Base-by-base conservation (phyloP, 2,888 invertebrate species). In the Hypomecis atomaria region DNA sequence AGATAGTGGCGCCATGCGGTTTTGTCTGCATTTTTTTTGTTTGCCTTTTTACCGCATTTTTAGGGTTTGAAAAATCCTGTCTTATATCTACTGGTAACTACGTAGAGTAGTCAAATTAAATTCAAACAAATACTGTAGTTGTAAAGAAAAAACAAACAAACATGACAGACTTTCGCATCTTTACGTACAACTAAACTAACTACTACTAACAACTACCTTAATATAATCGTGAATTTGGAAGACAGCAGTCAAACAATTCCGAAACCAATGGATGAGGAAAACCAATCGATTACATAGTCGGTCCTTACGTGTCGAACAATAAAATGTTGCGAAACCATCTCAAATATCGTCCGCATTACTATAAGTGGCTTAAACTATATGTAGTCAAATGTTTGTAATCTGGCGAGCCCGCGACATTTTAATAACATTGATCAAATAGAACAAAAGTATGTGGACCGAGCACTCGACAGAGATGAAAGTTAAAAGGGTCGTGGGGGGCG, bases 381-480 rank as follows among this genome's bases (percentile, higher is more conserved):
- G 53, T 60, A 90, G 88, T 87, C 86, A 89, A 86, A 90, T 89
- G 87, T 88, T 87, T 87, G 85, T 91, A 91, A 92, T 90, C 85
- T 84, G 79, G 85, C 81, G 82, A 89, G 85, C 85, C 84, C 85
- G 90, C 89, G 91, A 92, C 90, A 92, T 92, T 92, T 92, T 92
- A 92, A 92, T 92, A 92, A 92, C 92, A 91, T 91, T 92, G 92
- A 91, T 92, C 92, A 92, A 92, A 92, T 92, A 92, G 90, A 92
- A 92, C 92, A 92, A 92, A 92, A 92, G 92, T 92, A 92, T 92
- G 92, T 92, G 90, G 92, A 92, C 91, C 85, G 89, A 92, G 91
- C 92, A 91, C 92, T 92, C 92, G 90, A 90, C 90, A 87, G 90
- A 92, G 92, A 92, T 92, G 92, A 92, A 92, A 92, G 92, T 92